Evolutionary conservation across 2,888 invertebrate species (phyloP).

Genomic region (Nipponacmea schrenckii): DNA sequence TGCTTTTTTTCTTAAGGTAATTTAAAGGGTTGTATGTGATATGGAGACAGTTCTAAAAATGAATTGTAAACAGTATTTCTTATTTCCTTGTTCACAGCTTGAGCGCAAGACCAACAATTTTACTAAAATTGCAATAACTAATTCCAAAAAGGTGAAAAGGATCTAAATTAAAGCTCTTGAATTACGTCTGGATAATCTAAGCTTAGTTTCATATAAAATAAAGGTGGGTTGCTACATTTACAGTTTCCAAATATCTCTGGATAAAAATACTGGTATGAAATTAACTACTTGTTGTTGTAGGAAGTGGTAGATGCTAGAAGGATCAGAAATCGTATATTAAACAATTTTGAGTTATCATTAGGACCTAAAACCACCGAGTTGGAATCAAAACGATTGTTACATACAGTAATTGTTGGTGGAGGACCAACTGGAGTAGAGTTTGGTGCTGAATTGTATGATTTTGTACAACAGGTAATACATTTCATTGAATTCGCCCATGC

Average conservation of each 20-base stretch:
- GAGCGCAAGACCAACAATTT: too few relatives aligned
- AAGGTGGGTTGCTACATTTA: too few relatives aligned
- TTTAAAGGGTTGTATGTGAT: neutral
- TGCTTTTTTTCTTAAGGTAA: constrained; percentile 68
- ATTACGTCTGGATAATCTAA: too few relatives aligned
- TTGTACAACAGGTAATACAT: constrained; percentile 61
- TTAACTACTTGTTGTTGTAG: constrained; percentile 41
- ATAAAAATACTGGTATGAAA: too few relatives aligned
- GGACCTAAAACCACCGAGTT: constrained; percentile 56
- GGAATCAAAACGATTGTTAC: constrained; percentile 63
- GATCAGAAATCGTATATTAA: constrained; percentile 64
- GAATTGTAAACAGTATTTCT: too few relatives aligned
- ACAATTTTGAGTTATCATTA: constrained; percentile 67
- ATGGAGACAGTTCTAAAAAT: too few relatives aligned
- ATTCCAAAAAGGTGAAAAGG: too few relatives aligned
- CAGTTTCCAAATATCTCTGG: too few relatives aligned
- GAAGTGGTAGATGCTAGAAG: constrained; percentile 67
- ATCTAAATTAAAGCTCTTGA: too few relatives aligned
- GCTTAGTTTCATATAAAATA: too few relatives aligned
- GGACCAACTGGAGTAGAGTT: constrained; percentile 70
- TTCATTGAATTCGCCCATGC: neutral
- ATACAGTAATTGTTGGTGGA: constrained; percentile 69
- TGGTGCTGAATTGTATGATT: constrained; percentile 69
- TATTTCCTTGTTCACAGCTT: too few relatives aligned
- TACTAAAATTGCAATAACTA: too few relatives aligned